Evolutionary conservation across 2,888 invertebrate genomes (phyloP).

Genomic region (Drosophila testacea): DNA sequence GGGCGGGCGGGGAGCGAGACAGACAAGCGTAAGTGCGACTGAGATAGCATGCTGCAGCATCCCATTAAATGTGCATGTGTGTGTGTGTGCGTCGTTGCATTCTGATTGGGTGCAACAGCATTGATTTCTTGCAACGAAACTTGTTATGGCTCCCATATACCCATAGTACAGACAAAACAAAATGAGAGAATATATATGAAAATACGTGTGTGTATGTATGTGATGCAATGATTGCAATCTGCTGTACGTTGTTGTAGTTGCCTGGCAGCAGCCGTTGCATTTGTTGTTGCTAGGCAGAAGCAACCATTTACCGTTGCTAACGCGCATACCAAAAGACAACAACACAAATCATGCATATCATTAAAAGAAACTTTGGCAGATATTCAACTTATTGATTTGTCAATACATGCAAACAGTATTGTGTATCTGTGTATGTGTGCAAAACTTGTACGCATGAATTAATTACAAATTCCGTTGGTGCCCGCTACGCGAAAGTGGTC

Average conservation of each 20-base stretch:
- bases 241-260: neutral
- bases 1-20: neutral
- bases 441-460: constrained; percentile 69
- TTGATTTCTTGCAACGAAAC: constrained; percentile 41
- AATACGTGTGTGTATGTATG: neutral
- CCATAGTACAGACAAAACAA: too few relatives aligned
- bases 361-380: constrained; percentile 63
- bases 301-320: constrained; percentile 33
- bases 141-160: constrained; percentile 15
- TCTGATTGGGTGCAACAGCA: constrained; percentile 46
- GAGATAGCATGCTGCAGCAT: constrained; percentile 30
- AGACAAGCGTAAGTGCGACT: neutral
- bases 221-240: neutral
- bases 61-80: constrained; percentile 15
- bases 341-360: constrained; percentile 61
- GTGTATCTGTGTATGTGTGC: neutral
- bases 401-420: constrained; percentile 15
- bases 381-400: constrained; percentile 66
- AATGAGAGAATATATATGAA: neutral
- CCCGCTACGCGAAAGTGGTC: constrained; percentile 70
- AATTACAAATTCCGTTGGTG: constrained; percentile 76
- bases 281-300: constrained; percentile 3
- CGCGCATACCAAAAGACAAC: neutral
- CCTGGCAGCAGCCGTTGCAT: neutral
- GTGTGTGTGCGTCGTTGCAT: constrained; percentile 10